Percentiles rank a stretch among this genome's conserved stretches.
phyloP scores from a whole-genome alignment of 1,140 invertebrate species.

The Mamestra configurata region DNA sequence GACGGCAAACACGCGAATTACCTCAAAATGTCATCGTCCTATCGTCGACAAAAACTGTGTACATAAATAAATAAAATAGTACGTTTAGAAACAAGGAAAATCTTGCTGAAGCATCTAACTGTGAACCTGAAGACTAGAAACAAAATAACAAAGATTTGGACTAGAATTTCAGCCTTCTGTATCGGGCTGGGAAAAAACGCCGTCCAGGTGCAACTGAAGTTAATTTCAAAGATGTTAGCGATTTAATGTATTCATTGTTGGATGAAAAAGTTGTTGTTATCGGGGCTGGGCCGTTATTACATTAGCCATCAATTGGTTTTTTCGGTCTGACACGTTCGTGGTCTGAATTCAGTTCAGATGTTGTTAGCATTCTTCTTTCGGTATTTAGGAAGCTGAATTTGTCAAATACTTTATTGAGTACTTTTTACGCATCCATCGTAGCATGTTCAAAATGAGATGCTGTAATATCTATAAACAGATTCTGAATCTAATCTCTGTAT shows the following conservation, averaged over 20 bases:
- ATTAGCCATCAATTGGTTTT: slow-evolving; percentile 7
- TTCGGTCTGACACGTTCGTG: background rate
- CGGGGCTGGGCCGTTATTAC: slow-evolving; percentile 1
- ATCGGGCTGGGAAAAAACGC: background rate
- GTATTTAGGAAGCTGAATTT: slow-evolving; percentile 12
- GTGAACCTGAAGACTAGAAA: slow-evolving; percentile 29
- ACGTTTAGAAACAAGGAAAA: slow-evolving; percentile 50
- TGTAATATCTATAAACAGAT: background rate
- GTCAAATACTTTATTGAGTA: background rate
- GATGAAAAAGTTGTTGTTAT: background rate
- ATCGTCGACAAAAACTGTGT: slow-evolving; percentile 41
- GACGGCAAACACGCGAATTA: slow-evolving; percentile 28
- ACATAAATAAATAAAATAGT: slow-evolving; percentile 49
- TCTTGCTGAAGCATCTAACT: slow-evolving; percentile 35
- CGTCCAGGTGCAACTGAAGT: background rate
- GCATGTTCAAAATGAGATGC: background rate
- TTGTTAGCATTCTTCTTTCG: background rate
- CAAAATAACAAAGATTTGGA: slow-evolving; percentile 12
- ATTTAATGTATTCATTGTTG: background rate
- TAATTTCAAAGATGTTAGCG: slow-evolving; percentile 5
- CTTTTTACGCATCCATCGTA: background rate
- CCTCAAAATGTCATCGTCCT: slow-evolving; percentile 57
- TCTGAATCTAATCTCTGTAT: background rate
- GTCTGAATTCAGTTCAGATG: background rate
- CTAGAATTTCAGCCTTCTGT: background rate